Conservation (phyloP, 2,113 vertebrate genomes). For the Chauna torquata region DNA sequence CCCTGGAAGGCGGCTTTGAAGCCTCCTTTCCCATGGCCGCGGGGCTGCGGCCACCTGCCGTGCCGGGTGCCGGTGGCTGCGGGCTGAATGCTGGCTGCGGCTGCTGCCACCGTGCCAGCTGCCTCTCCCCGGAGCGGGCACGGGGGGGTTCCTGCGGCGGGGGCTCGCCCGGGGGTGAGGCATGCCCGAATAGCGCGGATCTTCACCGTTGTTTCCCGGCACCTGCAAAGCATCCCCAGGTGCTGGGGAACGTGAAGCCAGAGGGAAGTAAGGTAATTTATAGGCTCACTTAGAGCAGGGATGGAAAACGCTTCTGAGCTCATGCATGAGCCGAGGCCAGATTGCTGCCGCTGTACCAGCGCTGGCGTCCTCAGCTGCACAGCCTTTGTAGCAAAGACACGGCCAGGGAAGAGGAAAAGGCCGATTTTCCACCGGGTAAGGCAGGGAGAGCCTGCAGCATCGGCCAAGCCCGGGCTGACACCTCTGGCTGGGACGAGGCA, state of each 20-base stretch:
- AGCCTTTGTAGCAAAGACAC: neutral
- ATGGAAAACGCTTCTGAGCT: neutral
- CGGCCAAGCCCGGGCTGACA: neutral
- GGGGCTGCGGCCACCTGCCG: neutral
- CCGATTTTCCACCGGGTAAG: neutral
- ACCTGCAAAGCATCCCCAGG: rapidly evolving
- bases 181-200: rapidly evolving
- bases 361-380: rapidly evolving
- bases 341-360: neutral
- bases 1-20: neutral
- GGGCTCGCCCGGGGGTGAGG: too few species aligned
- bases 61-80: neutral
- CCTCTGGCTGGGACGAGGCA: neutral
- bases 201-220: neutral
- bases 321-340: neutral
- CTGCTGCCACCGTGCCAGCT: neutral
- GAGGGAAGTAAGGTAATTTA: neutral
- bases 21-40: rapidly evolving
- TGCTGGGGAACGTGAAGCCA: neutral
- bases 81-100: too few species aligned
- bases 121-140: neutral
- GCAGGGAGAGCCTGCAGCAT: neutral
- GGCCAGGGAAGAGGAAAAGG: neutral
- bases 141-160: too few species aligned
- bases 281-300: neutral